These are phyloP conservation scores for Hassar affinis DNA, from an alignment of 2,113 vertebrate genomes.

Conservation along the genomic window DNA sequence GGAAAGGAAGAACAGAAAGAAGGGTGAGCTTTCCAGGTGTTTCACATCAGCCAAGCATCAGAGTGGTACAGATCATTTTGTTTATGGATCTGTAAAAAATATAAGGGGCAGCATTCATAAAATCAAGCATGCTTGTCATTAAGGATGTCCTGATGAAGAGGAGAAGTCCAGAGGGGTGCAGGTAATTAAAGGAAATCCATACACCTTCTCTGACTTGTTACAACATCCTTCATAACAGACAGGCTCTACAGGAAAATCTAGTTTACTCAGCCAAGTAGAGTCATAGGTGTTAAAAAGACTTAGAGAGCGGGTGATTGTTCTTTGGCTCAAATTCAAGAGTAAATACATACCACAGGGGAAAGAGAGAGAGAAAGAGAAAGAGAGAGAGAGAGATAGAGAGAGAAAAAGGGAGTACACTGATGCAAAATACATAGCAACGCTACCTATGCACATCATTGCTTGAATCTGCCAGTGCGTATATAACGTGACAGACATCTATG, in stretches of 20 bases:
- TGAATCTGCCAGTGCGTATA: no score
- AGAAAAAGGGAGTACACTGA: neutral
- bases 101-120: slow-evolving; percentile 61
- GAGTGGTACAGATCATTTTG: slow-evolving; percentile 44
- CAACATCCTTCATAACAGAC: slow-evolving; percentile 56
- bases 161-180: slow-evolving; percentile 46
- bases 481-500: no score
- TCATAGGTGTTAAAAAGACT: slow-evolving; percentile 8
- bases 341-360: neutral
- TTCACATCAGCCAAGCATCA: slow-evolving; percentile 58
- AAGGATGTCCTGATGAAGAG: slow-evolving; percentile 50
- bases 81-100: slow-evolving; percentile 64
- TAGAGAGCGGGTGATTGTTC: slow-evolving; percentile 1
- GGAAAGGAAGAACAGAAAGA: neutral
- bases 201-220: slow-evolving; percentile 64
- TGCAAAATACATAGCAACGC: no score
- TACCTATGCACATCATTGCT: no score
- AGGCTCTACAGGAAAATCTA: slow-evolving; percentile 36
- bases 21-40: slow-evolving; percentile 53
- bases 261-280: slow-evolving; percentile 27
- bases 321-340: slow-evolving; percentile 8
- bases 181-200: slow-evolving; percentile 73
- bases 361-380: neutral
- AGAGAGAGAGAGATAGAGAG: neutral
- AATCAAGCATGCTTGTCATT: slow-evolving; percentile 61